Conservation (phyloP, 2,888 invertebrate genomes). For the Exephanes ischioxanthus region DNA sequence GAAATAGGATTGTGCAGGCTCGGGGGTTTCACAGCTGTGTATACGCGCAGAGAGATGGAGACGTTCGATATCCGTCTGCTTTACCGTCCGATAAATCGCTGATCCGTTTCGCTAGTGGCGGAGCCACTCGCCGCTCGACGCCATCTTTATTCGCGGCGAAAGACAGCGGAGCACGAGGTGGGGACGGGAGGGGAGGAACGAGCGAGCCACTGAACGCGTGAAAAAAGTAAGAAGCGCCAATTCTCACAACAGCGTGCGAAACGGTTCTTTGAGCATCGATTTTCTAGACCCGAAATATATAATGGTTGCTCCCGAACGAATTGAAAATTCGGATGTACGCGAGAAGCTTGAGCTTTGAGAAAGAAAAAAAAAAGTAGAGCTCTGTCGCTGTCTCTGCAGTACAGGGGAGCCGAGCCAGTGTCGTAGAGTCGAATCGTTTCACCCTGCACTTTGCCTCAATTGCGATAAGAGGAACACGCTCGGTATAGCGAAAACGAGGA, state of each 20-base stretch:
- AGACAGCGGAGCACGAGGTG: not conserved
- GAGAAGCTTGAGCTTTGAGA: not conserved
- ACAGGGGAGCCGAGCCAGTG: constrained; percentile 15
- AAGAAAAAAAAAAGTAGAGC: not conserved
- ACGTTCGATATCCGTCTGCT: constrained; percentile 53
- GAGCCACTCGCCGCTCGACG: constrained; percentile 63
- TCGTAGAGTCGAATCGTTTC: constrained; percentile 5
- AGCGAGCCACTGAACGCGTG: constrained; percentile 46
- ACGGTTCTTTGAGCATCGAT: constrained; percentile 32
- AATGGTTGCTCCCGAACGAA: not conserved
- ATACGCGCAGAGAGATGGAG: not conserved
- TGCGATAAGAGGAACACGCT: not conserved
- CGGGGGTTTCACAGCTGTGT: not conserved
- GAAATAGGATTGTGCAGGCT: constrained; percentile 16
- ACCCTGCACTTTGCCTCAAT: not conserved
- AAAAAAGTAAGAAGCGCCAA: constrained; percentile 36
- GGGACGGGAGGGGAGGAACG: not conserved
- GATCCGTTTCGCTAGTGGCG: constrained; percentile 49
- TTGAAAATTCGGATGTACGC: not conserved
- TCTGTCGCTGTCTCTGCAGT: not conserved
- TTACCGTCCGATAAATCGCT: constrained; percentile 57
- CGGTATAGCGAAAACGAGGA: not conserved
- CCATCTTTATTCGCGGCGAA: constrained; percentile 51
- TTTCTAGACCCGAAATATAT: constrained; percentile 14
- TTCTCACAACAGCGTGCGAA: constrained; percentile 18